Conservation (phyloP, 2,797 vertebrate species). For the Sebastes wilsoni region DNA sequence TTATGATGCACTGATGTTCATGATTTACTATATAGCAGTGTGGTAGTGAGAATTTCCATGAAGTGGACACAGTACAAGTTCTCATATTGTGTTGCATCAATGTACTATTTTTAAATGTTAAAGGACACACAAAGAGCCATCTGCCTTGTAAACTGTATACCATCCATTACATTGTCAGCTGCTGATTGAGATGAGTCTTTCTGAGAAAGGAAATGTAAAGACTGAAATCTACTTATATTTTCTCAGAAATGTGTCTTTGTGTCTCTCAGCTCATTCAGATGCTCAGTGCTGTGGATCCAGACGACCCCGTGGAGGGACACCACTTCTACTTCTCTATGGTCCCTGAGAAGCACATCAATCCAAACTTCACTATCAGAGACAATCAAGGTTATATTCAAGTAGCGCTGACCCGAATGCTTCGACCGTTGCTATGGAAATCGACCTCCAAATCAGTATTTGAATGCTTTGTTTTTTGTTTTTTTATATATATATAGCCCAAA, state of each 20-base stretch:
- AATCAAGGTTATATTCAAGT: conserved; percentile 85
- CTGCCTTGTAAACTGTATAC: no score
- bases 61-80: conserved; percentile 1
- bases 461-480: no score
- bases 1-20: conserved; percentile 50
- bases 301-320: conserved; percentile 86
- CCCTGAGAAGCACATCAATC: conserved; percentile 82
- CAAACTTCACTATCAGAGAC: conserved; percentile 90
- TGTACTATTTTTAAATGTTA: neutral
- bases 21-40: conserved; percentile 26
- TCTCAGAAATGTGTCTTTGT: conserved; percentile 13
- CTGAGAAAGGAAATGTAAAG: neutral
- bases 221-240: neutral
- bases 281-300: conserved; percentile 89
- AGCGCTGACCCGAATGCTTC: no score
- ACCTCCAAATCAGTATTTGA: no score
- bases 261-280: conserved; percentile 86
- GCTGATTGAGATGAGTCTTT: conserved; percentile 3
- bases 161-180: neutral
- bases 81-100: neutral
- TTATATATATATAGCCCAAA: no score
- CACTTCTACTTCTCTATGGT: conserved; percentile 89
- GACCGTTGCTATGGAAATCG: no score
- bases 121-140: neutral
- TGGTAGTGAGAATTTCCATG: conserved; percentile 9